These are phyloP conservation scores for Drosophila maculinotata DNA, from an alignment of 2,888 invertebrate species.

Conservation along the genomic window DNA sequence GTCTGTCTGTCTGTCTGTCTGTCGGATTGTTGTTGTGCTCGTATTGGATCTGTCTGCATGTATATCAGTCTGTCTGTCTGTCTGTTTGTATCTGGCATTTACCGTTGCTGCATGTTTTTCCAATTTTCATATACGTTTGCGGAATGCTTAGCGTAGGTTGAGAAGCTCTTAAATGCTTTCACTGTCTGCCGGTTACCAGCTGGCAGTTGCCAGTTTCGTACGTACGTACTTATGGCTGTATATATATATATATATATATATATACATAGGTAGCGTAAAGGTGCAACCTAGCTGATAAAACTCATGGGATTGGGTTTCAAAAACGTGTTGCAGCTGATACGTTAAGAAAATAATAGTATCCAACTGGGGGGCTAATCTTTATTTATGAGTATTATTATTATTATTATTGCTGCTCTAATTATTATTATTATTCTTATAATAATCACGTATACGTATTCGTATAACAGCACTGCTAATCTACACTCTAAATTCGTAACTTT, in stretches of 20 bases:
- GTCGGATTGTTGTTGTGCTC: too few species aligned
- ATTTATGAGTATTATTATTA: background rate
- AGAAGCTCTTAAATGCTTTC: conserved; percentile 50
- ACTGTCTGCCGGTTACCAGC: conserved; percentile 14
- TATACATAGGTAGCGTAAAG: conserved; percentile 6
- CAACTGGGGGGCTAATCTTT: background rate
- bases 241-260: background rate
- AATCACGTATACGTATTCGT: too few species aligned
- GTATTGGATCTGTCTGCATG: too few species aligned
- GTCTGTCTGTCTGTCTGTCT: conserved; percentile 21
- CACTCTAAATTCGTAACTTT: too few species aligned
- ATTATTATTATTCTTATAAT: too few species aligned
- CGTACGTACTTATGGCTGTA: background rate
- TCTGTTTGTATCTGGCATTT: conserved; percentile 47
- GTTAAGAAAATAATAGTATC: background rate
- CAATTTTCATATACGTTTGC: conserved; percentile 60
- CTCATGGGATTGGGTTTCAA: background rate
- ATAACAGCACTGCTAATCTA: too few species aligned
- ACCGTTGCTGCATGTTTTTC: conserved; percentile 65
- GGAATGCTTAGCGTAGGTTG: conserved; percentile 19
- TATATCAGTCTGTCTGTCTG: conserved; percentile 10
- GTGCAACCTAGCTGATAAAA: conserved; percentile 16
- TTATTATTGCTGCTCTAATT: background rate
- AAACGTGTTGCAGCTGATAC: background rate
- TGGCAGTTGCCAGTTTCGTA: too few species aligned